Evolutionary conservation across 2,797 vertebrate genomes (phyloP).

Genomic region (Lacerta agilis): DNA sequence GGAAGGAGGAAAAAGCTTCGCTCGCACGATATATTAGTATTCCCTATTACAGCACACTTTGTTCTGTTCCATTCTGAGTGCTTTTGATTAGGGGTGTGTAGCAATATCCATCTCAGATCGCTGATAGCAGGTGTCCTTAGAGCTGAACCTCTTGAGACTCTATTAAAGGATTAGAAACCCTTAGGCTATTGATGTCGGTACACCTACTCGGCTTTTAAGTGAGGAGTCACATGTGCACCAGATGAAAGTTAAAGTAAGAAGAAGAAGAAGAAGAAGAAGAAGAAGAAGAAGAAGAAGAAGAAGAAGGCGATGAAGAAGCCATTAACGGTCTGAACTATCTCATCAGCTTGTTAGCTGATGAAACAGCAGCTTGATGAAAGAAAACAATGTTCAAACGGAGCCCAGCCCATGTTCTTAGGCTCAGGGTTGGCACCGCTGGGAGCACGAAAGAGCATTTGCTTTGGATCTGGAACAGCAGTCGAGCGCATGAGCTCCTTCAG

Average conservation of each 20-base stretch:
- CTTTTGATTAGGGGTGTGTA: constrained; percentile 30
- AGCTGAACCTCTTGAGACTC: constrained; percentile 34
- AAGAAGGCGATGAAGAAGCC: neutral
- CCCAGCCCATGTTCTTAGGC: neutral
- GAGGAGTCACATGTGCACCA: constrained; percentile 40
- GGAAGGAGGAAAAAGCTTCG: neutral
- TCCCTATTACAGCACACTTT: constrained; percentile 9
- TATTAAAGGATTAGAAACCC: constrained; percentile 40
- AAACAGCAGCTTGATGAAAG: neutral
- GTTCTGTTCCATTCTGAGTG: constrained; percentile 56
- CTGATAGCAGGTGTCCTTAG: neutral
- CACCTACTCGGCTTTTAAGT: constrained; percentile 55
- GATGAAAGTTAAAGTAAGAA: constrained; percentile 44
- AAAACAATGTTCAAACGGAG: constrained; percentile 32
- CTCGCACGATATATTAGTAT: neutral
- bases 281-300: constrained; percentile 8
- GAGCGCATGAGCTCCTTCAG: too few species aligned
- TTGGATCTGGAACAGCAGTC: constrained; percentile 13
- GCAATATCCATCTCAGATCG: neutral
- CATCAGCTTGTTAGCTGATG: constrained; percentile 38
- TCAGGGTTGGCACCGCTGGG: constrained; percentile 16
- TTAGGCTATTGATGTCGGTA: constrained; percentile 54
- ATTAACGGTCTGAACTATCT: constrained; percentile 27
- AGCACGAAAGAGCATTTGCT: constrained; percentile 19
- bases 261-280: too few species aligned